These are phyloP conservation scores for Drymodes brunneopygia DNA, from an alignment of 2,113 vertebrate species.

Conservation along the genomic window DNA sequence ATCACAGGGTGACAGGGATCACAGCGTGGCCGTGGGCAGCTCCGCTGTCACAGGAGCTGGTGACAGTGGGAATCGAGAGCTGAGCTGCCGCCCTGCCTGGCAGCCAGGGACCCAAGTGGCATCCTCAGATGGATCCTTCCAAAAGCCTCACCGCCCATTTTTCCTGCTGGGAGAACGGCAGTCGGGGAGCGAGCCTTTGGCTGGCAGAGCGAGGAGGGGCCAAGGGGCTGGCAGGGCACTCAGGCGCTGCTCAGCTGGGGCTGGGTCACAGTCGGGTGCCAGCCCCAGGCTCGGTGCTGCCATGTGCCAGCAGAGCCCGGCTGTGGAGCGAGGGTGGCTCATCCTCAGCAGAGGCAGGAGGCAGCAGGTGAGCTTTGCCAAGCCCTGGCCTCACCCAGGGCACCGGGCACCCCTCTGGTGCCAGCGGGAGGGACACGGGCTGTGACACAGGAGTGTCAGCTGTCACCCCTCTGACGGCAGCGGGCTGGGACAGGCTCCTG, in stretches of 20 bases:
- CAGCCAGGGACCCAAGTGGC: not conserved
- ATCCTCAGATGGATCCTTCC: not conserved
- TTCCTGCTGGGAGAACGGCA: not conserved
- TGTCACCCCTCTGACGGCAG: not conserved
- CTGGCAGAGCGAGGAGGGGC: not conserved
- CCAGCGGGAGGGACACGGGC: not conserved
- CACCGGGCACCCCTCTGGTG: not conserved
- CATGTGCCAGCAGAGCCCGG: fast-evolving
- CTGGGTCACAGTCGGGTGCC: not conserved
- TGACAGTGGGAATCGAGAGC: fast-evolving
- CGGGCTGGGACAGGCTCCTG: not conserved
- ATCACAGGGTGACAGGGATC: not conserved
- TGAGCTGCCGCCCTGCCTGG: not conserved
- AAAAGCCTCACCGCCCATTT: not conserved
- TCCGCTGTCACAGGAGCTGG: not conserved
- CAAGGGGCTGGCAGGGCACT: not conserved
- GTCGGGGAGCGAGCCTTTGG: not conserved
- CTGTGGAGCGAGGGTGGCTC: not conserved
- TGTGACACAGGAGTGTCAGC: not conserved
- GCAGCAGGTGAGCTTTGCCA: not conserved
- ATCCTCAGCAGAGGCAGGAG: not conserved
- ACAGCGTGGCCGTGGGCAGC: not conserved
- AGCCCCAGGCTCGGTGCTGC: fast-evolving
- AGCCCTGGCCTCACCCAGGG: not conserved
- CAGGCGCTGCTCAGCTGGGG: not conserved